These are phyloP conservation scores for Nycticorax nycticorax DNA, from an alignment of 2,113 vertebrate genomes.

Conservation along the genomic window DNA sequence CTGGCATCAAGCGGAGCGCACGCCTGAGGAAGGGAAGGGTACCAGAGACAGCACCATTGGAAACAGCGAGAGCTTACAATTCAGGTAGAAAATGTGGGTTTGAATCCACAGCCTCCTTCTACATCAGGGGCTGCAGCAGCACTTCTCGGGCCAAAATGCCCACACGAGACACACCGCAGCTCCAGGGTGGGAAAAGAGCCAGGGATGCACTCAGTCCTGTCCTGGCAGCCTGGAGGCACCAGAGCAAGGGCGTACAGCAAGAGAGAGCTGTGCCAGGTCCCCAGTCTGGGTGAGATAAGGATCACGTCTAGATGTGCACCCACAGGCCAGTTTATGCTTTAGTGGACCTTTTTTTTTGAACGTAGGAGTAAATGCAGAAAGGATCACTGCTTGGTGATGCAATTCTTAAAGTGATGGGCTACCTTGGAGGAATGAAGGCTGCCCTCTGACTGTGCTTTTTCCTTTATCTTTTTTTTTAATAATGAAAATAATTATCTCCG, in stretches of 20 bases:
- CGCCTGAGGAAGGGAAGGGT: neutral
- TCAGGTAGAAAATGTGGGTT: accelerated
- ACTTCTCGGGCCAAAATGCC: neutral
- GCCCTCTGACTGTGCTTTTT: neutral
- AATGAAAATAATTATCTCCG: neutral
- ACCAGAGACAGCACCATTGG: neutral
- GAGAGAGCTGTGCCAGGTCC: neutral
- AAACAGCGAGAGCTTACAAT: neutral
- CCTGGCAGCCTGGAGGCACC: neutral
- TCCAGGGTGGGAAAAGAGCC: neutral
- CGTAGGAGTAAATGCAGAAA: neutral
- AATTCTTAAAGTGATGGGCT: accelerated
- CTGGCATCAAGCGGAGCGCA: neutral
- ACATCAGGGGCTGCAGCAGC: neutral
- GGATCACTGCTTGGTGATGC: neutral
- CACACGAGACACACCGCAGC: accelerated
- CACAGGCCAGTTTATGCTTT: neutral
- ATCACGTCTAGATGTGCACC: neutral
- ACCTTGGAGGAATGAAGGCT: neutral
- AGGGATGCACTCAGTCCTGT: accelerated
- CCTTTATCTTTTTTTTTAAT: neutral
- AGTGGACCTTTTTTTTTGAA: neutral
- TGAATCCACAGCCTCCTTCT: neutral
- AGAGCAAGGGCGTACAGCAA: neutral
- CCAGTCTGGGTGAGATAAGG: neutral